Evolutionary conservation across 2,888 invertebrate species (phyloP).

Genomic region (Phragmatobia fuliginosa): DNA sequence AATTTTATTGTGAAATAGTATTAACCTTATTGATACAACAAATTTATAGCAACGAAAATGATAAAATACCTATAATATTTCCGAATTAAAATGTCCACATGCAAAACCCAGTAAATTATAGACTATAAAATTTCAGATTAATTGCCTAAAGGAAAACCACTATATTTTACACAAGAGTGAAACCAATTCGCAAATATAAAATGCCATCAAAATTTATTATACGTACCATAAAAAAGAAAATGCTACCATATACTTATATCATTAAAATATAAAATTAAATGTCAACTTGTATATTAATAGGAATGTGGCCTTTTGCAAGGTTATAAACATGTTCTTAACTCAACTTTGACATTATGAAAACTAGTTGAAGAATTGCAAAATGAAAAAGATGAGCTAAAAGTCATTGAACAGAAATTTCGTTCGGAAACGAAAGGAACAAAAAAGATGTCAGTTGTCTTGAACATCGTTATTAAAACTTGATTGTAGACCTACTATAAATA

Average conservation of each 20-base stretch:
- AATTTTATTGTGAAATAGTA: too few species aligned
- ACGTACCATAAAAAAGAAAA: constrained; percentile 26
- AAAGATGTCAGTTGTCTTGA: constrained; percentile 1
- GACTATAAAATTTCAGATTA: background rate
- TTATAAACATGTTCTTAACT: constrained; percentile 53
- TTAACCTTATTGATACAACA: background rate
- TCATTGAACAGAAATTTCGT: constrained; percentile 25
- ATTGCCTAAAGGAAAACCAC: constrained; percentile 2
- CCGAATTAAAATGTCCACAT: background rate
- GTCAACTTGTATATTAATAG: constrained; percentile 45
- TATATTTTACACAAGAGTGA: constrained; percentile 19
- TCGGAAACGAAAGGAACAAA: constrained; percentile 17
- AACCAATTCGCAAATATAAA: constrained; percentile 4
- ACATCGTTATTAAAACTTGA: background rate
- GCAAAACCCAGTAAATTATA: background rate
- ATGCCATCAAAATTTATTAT: constrained; percentile 1
- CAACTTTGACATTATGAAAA: constrained; percentile 76
- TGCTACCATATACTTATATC: constrained; percentile 21
- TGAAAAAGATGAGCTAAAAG: constrained; percentile 45
- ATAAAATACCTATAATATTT: background rate
- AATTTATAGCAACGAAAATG: background rate
- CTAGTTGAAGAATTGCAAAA: constrained; percentile 59
- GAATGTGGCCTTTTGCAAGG: constrained; percentile 65
- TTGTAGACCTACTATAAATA: background rate
- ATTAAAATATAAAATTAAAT: constrained; percentile 41